Percentiles rank a stretch among this genome's conserved stretches.
Conservation (phyloP, 2,888 invertebrate genomes). For the Andricus curvator region DNA sequence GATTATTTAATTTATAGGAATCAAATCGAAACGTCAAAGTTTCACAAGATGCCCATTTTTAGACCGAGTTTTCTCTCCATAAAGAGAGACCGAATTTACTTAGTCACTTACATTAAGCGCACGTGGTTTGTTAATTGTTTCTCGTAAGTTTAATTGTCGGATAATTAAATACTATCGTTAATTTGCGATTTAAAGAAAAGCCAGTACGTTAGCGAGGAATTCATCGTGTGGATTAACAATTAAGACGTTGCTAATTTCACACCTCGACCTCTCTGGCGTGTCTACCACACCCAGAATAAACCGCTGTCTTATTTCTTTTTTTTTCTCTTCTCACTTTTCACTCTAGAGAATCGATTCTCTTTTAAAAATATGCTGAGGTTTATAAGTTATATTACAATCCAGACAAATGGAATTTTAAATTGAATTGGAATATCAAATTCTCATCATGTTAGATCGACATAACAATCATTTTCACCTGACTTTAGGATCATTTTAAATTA, state of each 20-base stretch:
- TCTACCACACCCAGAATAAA: conserved; percentile 5
- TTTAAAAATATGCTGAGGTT: background rate
- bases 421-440: no score
- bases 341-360: background rate
- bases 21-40: conserved; percentile 18
- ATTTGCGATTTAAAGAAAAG: conserved; percentile 11
- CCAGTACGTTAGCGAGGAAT: background rate
- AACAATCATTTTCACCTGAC: no score
- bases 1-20: background rate
- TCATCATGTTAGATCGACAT: no score
- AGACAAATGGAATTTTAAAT: no score
- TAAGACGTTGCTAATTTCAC: conserved; percentile 29
- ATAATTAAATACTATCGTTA: conserved; percentile 3
- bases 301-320: background rate
- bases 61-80: conserved; percentile 21
- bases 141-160: conserved; percentile 11
- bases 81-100: conserved; percentile 10
- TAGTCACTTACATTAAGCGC: conserved; percentile 2
- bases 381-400: no score
- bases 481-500: no score
- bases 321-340: background rate
- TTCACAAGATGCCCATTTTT: conserved; percentile 26
- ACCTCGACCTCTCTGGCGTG: conserved; percentile 1
- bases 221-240: conserved; percentile 5
- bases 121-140: background rate